Evolutionary conservation across 2,797 vertebrate genomes (phyloP).

Genomic region (Australoheros facetus): DNA sequence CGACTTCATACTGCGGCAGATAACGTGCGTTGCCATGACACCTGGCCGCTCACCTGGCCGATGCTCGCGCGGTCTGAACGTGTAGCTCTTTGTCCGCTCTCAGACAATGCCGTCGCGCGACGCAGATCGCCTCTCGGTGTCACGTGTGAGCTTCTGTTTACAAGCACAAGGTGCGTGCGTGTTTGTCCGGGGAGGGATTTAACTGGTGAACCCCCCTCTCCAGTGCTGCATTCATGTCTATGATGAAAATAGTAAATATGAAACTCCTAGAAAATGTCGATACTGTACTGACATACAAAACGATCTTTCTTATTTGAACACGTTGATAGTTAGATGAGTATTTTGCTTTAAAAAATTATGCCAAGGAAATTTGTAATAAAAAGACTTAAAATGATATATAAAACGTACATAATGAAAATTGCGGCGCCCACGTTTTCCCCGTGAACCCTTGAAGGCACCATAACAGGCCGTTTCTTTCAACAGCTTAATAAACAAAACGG

Average conservation of each 20-base stretch:
- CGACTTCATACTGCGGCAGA: not conserved
- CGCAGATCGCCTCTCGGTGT: slow-evolving; percentile 66
- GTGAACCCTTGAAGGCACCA: slow-evolving; percentile 13
- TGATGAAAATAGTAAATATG: not conserved
- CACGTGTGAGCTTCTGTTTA: slow-evolving; percentile 91
- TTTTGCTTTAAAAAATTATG: not conserved
- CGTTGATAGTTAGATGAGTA: not conserved
- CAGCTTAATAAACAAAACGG: not conserved
- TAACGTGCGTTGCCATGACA: slow-evolving; percentile 51
- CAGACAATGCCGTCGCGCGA: slow-evolving; percentile 73
- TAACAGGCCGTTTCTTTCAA: not conserved
- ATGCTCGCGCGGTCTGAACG: slow-evolving; percentile 7
- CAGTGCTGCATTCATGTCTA: slow-evolving; percentile 28
- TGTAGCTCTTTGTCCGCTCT: slow-evolving; percentile 57
- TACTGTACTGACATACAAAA: not conserved
- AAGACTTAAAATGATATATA: not conserved
- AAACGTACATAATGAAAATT: no score
- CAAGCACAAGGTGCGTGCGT: slow-evolving; percentile 80
- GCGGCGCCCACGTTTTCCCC: not conserved
- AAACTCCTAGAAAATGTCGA: not conserved
- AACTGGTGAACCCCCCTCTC: not conserved
- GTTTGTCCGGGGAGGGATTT: slow-evolving; percentile 71
- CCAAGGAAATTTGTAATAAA: not conserved
- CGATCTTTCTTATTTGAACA: not conserved
- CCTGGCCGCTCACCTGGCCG: slow-evolving; percentile 53